Evolutionary conservation across 2,113 vertebrate species (phyloP), one percentile per base, ranked within the genome.

Genomic region (Hippocampus barbouri): DNA sequence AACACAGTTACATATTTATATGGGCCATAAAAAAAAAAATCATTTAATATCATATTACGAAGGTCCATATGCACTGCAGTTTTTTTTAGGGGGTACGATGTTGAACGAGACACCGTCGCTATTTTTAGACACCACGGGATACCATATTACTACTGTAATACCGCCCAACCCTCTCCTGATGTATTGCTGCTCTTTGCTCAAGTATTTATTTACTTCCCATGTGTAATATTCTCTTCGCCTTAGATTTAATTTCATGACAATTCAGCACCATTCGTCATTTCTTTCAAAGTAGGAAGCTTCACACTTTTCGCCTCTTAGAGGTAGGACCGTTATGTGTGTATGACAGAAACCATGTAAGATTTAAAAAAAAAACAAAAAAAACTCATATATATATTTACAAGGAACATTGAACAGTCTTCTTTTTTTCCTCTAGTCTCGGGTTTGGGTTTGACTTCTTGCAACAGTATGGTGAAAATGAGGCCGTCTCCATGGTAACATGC

Each of bases 401-500:
- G 20, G 54, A 57, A 57, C 8, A 2, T 25, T 12, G 1, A 54
- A 23, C 23, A 5, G 9, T 25, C 18, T 16, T 60, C 4, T 7
- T 60, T 60, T 70, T 66, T 38, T 38, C 34, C 34, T 73, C 56
- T 66, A 54, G 40, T 78, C 74, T 72, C 77, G 71, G 70, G 74
- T 74, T 73, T 2, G 54, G 74, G 59, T 76, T 69, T 82, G 20
- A 40, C 72, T 73, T 79, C 76, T 81, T 74, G 76, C 84, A 79
- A 82, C 80, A 79, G 85, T 80, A 65, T 59, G 45, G 70, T 85
- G 70, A 85, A 89, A 90, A 89, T 87, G 85, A 90, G 89, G 90
- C 86, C 87, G 87, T 91, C 77, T 78, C 88, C 86, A 90, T 91
- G 87, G 90, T 79, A 90, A 91, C 89, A 1, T 64, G 74, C 61